A percentile compares a stretch with the other conserved stretches of the same genome.
These are phyloP conservation scores for Meles meles DNA, from an alignment of 2,113 vertebrate genomes.

Conservation along the genomic window DNA sequence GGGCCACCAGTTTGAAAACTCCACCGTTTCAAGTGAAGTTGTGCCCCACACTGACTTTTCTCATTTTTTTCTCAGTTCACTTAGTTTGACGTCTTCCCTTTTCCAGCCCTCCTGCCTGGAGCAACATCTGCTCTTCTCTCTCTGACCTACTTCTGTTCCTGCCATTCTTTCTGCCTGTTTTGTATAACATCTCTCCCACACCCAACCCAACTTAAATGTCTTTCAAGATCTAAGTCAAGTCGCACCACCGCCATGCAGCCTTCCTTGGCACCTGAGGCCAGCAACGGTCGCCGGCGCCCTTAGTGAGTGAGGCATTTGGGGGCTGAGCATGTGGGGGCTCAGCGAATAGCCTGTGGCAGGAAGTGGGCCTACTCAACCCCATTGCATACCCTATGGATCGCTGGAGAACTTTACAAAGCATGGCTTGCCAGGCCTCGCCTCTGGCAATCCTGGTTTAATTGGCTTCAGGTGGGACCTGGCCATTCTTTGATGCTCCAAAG, in stretches of 20 bases:
- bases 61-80: conserved; percentile 57
- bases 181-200: neutral
- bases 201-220: neutral
- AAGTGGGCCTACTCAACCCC: rapidly evolving
- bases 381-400: rapidly evolving
- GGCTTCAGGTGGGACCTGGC: neutral
- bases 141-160: conserved; percentile 69
- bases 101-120: conserved; percentile 71
- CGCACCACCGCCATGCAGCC: neutral
- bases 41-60: conserved; percentile 56
- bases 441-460: neutral
- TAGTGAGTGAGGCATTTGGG: rapidly evolving
- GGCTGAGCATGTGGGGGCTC: neutral
- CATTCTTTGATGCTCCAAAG: neutral
- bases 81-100: conserved; percentile 65
- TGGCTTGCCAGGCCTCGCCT: neutral
- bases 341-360: rapidly evolving
- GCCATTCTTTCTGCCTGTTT: conserved; percentile 2
- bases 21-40: neutral
- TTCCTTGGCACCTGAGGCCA: neutral
- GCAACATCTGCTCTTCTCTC: conserved; percentile 68
- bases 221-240: neutral
- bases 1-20: conserved; percentile 47
- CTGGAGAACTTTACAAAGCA: neutral
- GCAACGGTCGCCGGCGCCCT: rapidly evolving